These are phyloP conservation scores for Pandion haliaetus DNA, from an alignment of 2,113 vertebrate species.

Conservation along the genomic window DNA sequence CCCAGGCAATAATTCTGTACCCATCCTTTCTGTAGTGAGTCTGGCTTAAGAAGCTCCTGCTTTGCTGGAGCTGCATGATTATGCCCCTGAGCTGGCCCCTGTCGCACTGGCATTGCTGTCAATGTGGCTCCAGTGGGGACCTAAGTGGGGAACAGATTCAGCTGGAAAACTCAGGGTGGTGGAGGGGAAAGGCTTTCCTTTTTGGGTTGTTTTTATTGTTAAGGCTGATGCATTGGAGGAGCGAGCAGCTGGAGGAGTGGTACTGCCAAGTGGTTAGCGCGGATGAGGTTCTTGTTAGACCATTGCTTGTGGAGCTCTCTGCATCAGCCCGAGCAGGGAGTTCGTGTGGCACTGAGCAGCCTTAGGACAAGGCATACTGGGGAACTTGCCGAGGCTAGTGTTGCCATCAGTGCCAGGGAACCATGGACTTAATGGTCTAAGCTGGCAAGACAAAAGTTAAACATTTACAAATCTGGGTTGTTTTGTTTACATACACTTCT, in stretches of 20 bases:
- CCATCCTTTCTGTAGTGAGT: not conserved
- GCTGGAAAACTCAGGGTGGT: not conserved
- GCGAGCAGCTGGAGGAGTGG: not conserved
- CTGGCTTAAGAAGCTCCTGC: not conserved
- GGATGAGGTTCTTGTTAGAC: not conserved
- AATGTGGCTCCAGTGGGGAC: not conserved
- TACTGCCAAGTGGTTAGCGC: not conserved
- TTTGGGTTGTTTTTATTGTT: not conserved
- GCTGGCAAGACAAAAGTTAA: not conserved
- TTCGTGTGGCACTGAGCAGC: not conserved
- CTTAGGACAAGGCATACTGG: not conserved
- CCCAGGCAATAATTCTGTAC: not conserved
- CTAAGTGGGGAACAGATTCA: not conserved
- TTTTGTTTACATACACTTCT: not conserved
- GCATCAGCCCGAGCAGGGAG: not conserved
- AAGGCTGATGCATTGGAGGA: not conserved
- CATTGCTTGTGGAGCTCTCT: not conserved
- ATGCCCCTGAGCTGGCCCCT: not conserved
- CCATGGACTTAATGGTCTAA: not conserved
- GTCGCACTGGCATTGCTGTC: not conserved
- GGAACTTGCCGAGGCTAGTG: not conserved
- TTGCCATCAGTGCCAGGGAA: not conserved
- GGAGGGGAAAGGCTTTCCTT: not conserved
- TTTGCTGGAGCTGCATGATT: not conserved
- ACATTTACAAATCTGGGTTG: not conserved